Base-by-base conservation (phyloP, 1,140 invertebrate species). In the Drosophila aff. region DNA sequence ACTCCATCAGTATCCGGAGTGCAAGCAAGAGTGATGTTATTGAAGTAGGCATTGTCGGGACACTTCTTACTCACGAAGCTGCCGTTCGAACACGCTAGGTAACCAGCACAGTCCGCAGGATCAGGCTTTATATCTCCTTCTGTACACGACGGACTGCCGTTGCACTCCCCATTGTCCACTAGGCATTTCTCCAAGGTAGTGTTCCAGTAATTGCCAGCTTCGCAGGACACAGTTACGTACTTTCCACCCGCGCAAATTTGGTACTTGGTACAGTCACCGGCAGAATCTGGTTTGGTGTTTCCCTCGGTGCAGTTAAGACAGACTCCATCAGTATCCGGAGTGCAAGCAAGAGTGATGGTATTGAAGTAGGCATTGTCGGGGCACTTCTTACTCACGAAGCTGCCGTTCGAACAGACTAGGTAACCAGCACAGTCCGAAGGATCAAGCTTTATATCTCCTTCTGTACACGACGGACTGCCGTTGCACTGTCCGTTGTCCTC, bases 161-260 rank as follows among this genome's bases (percentile, higher is more conserved):
- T 66, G 60, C 83, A 87, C 11, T 77, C n/a, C 0, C 79, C 83
- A 3, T 71, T 53, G 23, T 86, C n/a, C n/a, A n/a, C n/a, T n/a
- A n/a, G n/a, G n/a, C n/a, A n/a, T n/a, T n/a, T n/a, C n/a, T n/a
- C n/a, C n/a, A n/a, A n/a, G n/a, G n/a, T n/a, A n/a, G n/a, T n/a
- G n/a, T n/a, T n/a, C n/a, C n/a, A n/a, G n/a, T n/a, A n/a, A n/a
- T n/a, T n/a, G n/a, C n/a, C n/a, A n/a, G n/a, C n/a, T n/a, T n/a
- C n/a, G n/a, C n/a, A n/a, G n/a, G n/a, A n/a, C n/a, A n/a, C n/a
- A n/a, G n/a, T n/a, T 0, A 66, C 60, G 13, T 40, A 81, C 10
- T 64, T 52, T 52, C 79, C 80, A 21, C 46, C 46, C 0, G 40
- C 4, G 28, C 80, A 82, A 4, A 53, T 1, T 2, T 47, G 18